A percentile compares a stretch with the other conserved stretches of the same genome.
Conservation (phyloP, 2,888 invertebrate genomes). For the Strigamia crassipes region DNA sequence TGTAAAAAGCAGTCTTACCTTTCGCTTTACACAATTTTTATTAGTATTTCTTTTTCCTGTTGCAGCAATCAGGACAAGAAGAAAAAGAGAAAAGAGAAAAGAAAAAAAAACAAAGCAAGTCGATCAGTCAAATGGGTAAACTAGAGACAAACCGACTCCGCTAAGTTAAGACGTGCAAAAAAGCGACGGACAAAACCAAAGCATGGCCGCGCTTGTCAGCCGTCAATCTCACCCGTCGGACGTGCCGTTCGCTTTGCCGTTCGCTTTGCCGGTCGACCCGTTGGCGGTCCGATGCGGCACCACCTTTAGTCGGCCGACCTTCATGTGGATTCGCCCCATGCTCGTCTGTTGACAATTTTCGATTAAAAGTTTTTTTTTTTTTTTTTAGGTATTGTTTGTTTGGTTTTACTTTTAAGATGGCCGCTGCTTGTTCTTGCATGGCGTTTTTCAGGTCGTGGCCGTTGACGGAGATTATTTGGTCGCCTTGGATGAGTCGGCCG, state of each 20-base stretch:
- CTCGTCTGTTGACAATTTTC: conserved; percentile 65
- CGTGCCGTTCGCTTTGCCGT: conserved; percentile 46
- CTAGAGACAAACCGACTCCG: background rate
- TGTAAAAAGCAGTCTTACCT: background rate
- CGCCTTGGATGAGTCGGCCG: conserved; percentile 88
- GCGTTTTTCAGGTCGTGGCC: conserved; percentile 78
- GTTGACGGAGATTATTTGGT: conserved; percentile 86
- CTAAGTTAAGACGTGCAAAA: background rate
- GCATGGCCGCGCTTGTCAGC: too few relatives aligned
- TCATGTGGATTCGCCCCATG: conserved; percentile 78
- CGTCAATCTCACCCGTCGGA: conserved; percentile 46
- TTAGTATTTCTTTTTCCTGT: conserved; percentile 23
- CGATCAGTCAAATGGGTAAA: background rate
- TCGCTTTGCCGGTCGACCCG: conserved; percentile 46
- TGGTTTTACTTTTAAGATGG: conserved; percentile 72
- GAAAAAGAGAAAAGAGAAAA: background rate
- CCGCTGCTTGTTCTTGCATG: conserved; percentile 79
- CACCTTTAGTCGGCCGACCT: conserved; percentile 83
- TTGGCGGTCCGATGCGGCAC: conserved; percentile 53
- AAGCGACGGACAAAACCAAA: background rate
- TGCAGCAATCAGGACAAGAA: background rate
- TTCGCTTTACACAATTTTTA: background rate
- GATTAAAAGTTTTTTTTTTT: too few relatives aligned
- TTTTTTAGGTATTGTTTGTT: too few relatives aligned
- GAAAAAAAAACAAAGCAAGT: background rate